Base-by-base conservation (phyloP, 2,113 vertebrate species). In the Nothobranchius furzeri region DNA sequence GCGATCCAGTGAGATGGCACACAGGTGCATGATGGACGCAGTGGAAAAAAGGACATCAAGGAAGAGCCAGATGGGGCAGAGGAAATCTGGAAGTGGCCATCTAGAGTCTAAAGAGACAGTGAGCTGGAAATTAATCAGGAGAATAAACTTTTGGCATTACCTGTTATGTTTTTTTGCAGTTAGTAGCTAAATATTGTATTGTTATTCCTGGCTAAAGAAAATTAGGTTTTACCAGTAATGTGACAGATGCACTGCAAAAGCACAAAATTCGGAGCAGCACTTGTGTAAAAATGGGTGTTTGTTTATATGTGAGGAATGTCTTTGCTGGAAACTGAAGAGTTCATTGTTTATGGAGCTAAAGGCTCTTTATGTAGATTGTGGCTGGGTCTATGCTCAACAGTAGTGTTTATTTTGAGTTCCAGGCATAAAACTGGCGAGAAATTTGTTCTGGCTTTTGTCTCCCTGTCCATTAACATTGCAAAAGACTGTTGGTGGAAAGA, bases 21-120 rank as follows among this genome's bases (percentile, higher is more conserved):
- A 99, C 60, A 99, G 94, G 66, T 98, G 97, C 96, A 99, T 96
- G 85, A 99, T 99, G 79, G 97, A 98, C 25, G 98, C 96, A 2
- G 98, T 99, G 69, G 97, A 99, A 86, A 99, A 98, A 76, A 99
- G 94, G 82, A 99, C 96, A 0, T 99, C 97, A n/a, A 99, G 93
- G 85, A 98, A 99, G 81, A 99, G 90, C 98, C 98, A 99, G 76
- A 96, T 93, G 1, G 97, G 96, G 71, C 98, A 99, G 62, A 98
- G 89, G 68, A 91, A 93, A 15, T 93, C 88, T 12, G 97, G 95
- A 60, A 99, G 90, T 77, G 95, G 96, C 98, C 98, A 99, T n/a
- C 56, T 84, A 6, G 95, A 93, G 82, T 96, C 97, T 99, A 91
- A 87, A 94, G 60, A 91, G 46, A 70, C 61, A 46, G 72, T 43